phyloP scores from a whole-genome alignment of 1,140 invertebrate species.

The Megathymus violae region DNA sequence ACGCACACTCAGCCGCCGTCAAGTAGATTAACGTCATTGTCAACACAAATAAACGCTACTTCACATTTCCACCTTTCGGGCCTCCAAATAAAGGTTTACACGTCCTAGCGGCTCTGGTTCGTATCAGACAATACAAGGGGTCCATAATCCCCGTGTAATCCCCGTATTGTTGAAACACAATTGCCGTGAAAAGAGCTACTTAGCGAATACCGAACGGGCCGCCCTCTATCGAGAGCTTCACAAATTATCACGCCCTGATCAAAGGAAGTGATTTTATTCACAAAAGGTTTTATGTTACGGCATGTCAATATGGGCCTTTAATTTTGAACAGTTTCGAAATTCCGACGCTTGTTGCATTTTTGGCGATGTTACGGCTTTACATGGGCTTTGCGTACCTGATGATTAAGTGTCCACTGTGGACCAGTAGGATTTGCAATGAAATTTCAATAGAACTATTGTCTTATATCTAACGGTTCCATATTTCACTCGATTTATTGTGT shows the following conservation, averaged over 20 bases:
- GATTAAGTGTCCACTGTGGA: too few relatives aligned
- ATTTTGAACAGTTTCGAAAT: constrained; percentile 26
- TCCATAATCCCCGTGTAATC: constrained; percentile 72
- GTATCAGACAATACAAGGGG: constrained; percentile 55
- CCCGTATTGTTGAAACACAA: constrained; percentile 75
- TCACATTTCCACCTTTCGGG: constrained; percentile 44
- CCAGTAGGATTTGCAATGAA: too few relatives aligned
- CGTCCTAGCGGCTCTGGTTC: too few relatives aligned
- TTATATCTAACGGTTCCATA: too few relatives aligned
- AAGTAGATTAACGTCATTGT: constrained; percentile 29
- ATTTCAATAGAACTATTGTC: too few relatives aligned
- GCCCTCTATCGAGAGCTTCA: constrained; percentile 49
- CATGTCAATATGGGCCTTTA: constrained; percentile 44
- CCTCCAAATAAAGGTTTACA: constrained; percentile 55
- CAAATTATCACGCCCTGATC: constrained; percentile 74
- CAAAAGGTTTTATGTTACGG: constrained; percentile 75
- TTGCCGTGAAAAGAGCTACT: constrained; percentile 80
- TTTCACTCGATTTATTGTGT: too few relatives aligned
- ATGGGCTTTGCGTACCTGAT: too few relatives aligned
- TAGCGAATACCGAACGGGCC: constrained; percentile 57
- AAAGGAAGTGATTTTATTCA: constrained; percentile 66
- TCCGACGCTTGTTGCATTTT: not conserved
- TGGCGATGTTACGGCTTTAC: too few relatives aligned
- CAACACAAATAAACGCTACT: constrained; percentile 36
- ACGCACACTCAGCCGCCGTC: constrained; percentile 6